These are phyloP conservation scores for Volucella zonaria DNA, from an alignment of 2,888 invertebrate species.

Conservation along the genomic window DNA sequence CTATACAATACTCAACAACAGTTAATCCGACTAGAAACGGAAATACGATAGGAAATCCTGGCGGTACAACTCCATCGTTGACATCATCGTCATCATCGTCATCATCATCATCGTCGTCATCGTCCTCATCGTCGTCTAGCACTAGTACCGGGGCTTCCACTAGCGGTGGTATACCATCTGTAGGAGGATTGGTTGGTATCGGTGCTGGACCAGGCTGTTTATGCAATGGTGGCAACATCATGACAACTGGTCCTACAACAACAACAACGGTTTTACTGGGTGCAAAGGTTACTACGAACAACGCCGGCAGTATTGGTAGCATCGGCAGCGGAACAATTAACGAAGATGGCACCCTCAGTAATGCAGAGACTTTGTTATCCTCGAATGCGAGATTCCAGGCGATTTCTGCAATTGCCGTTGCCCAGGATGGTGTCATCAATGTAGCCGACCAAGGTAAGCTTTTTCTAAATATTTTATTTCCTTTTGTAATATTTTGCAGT, in stretches of 20 bases:
- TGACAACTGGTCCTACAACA: constrained; percentile 82
- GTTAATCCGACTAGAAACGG: constrained; percentile 77
- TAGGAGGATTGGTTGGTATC: constrained; percentile 74
- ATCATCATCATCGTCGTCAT: constrained; percentile 32
- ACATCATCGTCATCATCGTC: constrained; percentile 52
- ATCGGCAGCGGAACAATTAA: constrained; percentile 78
- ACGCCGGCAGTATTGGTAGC: constrained; percentile 78
- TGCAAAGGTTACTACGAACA: constrained; percentile 79
- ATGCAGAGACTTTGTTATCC: constrained; percentile 92
- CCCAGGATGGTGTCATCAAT: constrained; percentile 97
- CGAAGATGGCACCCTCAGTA: constrained; percentile 84
- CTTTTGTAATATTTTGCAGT: not conserved
- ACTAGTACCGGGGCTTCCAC: constrained; percentile 71
- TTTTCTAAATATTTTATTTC: constrained; percentile 13
- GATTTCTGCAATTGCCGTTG: constrained; percentile 94
- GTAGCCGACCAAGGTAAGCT: constrained; percentile 95
- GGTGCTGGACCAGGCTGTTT: constrained; percentile 78
- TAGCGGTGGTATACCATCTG: constrained; percentile 74
- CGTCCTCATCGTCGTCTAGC: constrained; percentile 71
- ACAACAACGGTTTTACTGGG: constrained; percentile 81
- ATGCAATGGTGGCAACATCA: constrained; percentile 80
- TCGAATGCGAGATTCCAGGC: constrained; percentile 95
- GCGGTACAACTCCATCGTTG: constrained; percentile 76
- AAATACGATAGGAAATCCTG: constrained; percentile 76
- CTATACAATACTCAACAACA: constrained; percentile 76